These are phyloP conservation scores for Lerista edwardsae DNA, from an alignment of 2,797 vertebrate species.

Conservation along the genomic window DNA sequence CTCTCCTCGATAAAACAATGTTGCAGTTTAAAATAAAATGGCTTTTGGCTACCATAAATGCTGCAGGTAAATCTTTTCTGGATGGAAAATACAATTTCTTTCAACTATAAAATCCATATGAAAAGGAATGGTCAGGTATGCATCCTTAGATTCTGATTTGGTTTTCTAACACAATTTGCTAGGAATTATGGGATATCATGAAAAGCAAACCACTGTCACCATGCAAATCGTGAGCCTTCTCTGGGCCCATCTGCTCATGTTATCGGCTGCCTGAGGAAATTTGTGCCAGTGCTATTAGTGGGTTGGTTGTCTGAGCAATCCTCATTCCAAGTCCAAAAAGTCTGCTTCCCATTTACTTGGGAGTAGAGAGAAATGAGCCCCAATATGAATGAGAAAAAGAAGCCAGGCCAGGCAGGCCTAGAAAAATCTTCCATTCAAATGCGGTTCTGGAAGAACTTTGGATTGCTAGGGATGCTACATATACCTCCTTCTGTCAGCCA, in stretches of 20 bases:
- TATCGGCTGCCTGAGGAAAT: background rate
- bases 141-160: background rate
- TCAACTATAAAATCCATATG: background rate
- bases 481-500: no score
- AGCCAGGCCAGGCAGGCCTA: background rate
- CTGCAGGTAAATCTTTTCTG: constrained; percentile 9
- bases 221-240: background rate
- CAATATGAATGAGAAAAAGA: background rate
- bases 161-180: background rate
- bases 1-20: constrained; percentile 14
- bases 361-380: background rate
- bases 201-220: background rate
- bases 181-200: background rate
- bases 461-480: background rate
- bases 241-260: background rate
- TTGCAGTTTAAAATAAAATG: constrained; percentile 33
- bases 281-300: background rate
- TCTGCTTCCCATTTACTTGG: constrained; percentile 2
- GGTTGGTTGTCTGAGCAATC: background rate
- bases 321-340: background rate
- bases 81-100: background rate
- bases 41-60: constrained; percentile 20
- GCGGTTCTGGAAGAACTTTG: background rate
- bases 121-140: background rate
- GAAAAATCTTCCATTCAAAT: background rate